A percentile compares a stretch with the other conserved stretches of the same genome.
Conservation (phyloP, 1,140 invertebrate species). For the Solenopsis invicta region DNA sequence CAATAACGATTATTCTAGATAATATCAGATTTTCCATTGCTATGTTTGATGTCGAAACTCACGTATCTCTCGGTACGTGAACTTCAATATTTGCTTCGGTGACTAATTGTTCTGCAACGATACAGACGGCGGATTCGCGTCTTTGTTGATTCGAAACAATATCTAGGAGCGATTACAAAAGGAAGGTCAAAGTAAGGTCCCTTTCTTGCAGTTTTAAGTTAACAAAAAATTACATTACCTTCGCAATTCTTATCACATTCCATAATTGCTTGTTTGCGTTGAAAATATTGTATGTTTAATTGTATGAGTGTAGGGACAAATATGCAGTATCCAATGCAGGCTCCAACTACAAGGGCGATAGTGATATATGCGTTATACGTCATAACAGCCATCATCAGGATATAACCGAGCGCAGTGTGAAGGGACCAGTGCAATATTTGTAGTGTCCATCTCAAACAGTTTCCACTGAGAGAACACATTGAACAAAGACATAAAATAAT, state of each 20-base stretch:
- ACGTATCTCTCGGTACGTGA: constrained; percentile 57
- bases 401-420: constrained; percentile 90
- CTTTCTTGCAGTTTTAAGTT: not conserved
- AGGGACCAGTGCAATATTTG: constrained; percentile 83
- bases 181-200: not conserved
- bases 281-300: constrained; percentile 78
- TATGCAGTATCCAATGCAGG: constrained; percentile 91
- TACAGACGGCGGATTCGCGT: constrained; percentile 78
- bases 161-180: constrained; percentile 73
- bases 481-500: not conserved
- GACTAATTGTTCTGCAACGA: constrained; percentile 78
- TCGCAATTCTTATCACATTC: constrained; percentile 81
- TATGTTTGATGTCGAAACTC: not conserved
- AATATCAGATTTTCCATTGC: constrained; percentile 45
- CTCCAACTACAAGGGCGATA: constrained; percentile 92
- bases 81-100: constrained; percentile 78
- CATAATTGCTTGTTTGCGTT: constrained; percentile 64
- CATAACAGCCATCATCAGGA: constrained; percentile 97
- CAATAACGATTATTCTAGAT: constrained; percentile 32
- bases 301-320: constrained; percentile 85
- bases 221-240: constrained; percentile 73
- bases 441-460: constrained; percentile 77
- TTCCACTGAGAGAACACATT: constrained; percentile 67
- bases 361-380: constrained; percentile 95
- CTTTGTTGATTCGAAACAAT: constrained; percentile 71